phyloP scores from a whole-genome alignment of 2,797 vertebrate genomes.

The Gambelia wislizenii region DNA sequence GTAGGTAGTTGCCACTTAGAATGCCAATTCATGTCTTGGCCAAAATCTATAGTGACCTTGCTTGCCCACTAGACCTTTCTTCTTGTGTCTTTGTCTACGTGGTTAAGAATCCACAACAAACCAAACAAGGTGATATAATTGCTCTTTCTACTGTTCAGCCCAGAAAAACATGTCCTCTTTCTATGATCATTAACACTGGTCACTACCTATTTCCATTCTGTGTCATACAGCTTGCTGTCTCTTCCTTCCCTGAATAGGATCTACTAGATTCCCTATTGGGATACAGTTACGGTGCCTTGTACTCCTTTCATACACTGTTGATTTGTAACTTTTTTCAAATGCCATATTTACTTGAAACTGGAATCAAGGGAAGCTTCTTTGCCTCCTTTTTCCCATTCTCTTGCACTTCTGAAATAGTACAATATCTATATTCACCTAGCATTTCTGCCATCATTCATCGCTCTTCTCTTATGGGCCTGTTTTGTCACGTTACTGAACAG shows the following conservation, averaged over 20 bases:
- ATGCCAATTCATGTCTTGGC: background rate
- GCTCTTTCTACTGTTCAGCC: constrained; percentile 13
- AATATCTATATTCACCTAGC: constrained; percentile 32
- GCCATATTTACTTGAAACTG: constrained; percentile 40
- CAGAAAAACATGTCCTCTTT: background rate
- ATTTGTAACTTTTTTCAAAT: constrained; percentile 32
- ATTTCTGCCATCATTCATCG: constrained; percentile 17
- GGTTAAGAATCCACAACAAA: background rate
- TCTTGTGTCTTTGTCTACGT: background rate
- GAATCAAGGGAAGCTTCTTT: constrained; percentile 19
- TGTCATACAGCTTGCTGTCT: background rate
- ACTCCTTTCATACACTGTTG: constrained; percentile 32
- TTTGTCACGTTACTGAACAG: constrained; percentile 41
- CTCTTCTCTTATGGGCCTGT: constrained; percentile 49
- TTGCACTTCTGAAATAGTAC: constrained; percentile 3
- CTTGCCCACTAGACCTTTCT: background rate
- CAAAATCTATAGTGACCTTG: background rate
- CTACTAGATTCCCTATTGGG: background rate
- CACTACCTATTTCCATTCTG: background rate
- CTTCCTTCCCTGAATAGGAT: background rate
- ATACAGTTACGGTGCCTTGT: constrained; percentile 20
- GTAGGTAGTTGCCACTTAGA: background rate
- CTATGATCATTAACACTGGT: constrained; percentile 1
- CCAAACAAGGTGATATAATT: background rate
- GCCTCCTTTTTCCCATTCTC: background rate